Percentiles rank a stretch among this genome's conserved stretches.
These are phyloP conservation scores for Thunnus thynnus DNA, from an alignment of 2,113 vertebrate species.

Conservation along the genomic window DNA sequence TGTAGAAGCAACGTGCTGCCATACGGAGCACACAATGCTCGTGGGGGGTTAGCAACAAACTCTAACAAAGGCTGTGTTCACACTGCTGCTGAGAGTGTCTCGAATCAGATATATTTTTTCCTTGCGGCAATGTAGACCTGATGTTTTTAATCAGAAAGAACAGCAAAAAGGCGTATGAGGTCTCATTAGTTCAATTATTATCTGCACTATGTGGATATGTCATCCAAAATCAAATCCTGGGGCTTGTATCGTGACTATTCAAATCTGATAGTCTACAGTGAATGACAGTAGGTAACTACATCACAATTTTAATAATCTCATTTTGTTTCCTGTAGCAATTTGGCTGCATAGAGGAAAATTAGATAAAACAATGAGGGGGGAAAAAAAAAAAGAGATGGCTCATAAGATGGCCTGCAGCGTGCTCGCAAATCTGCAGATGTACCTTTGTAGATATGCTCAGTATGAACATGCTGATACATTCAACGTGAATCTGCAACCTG, in stretches of 20 bases:
- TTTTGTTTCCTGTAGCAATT: too few relatives aligned
- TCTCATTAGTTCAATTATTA: conserved; percentile 33
- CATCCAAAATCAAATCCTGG: not conserved
- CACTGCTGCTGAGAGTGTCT: conserved; percentile 1
- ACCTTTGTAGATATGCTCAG: too few relatives aligned
- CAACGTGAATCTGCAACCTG: too few relatives aligned
- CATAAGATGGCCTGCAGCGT: too few relatives aligned
- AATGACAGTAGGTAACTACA: not conserved
- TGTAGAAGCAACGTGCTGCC: conserved; percentile 11
- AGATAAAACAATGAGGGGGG: too few relatives aligned
- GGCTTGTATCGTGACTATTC: not conserved
- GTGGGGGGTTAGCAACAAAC: not conserved
- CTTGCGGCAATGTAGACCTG: not conserved
- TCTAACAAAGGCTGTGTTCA: not conserved
- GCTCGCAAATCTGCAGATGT: too few relatives aligned
- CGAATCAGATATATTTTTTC: not conserved
- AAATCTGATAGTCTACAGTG: not conserved
- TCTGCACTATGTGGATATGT: not conserved
- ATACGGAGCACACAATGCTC: not conserved
- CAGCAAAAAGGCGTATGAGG: not conserved
- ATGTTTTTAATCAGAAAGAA: conserved; percentile 2
- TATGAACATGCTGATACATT: too few relatives aligned
- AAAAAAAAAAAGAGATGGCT: too few relatives aligned
- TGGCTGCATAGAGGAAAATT: too few relatives aligned
- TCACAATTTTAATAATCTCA: too few relatives aligned